Conservation (phyloP, 64 coral and sea anemone species). For the Porites lutea region DNA sequence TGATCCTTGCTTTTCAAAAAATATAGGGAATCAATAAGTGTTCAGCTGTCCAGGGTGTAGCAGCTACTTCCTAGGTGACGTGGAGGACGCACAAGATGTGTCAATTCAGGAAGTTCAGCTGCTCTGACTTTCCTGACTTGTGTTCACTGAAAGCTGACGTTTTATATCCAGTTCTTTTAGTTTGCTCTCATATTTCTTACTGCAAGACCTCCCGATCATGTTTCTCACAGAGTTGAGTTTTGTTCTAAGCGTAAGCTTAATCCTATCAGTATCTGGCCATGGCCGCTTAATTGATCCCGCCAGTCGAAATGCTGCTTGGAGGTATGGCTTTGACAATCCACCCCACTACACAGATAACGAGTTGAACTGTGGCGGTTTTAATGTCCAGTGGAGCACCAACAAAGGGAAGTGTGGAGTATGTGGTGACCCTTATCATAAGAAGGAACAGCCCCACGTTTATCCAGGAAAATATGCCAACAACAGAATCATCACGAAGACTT, state of each 20-base stretch:
- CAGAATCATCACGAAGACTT: conserved; percentile 55
- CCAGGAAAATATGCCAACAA: conserved; percentile 62
- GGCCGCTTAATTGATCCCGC: conserved; percentile 68
- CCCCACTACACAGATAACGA: conserved; percentile 71
- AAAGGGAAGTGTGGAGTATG: conserved; percentile 83
- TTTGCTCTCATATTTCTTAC: too few relatives aligned
- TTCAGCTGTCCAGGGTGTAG: too few relatives aligned
- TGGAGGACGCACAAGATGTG: too few relatives aligned
- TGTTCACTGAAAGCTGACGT: too few relatives aligned
- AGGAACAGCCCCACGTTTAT: neutral
- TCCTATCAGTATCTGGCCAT: conserved; percentile 46
- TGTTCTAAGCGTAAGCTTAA: neutral
- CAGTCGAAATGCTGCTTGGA: conserved; percentile 54
- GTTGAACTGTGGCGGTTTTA: conserved; percentile 77
- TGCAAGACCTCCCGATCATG: too few relatives aligned
- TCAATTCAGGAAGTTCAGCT: too few relatives aligned
- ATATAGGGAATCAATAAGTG: too few relatives aligned
- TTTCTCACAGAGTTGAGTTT: neutral
- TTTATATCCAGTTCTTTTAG: too few relatives aligned
- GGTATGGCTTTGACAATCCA: conserved; percentile 51
- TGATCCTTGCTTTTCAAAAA: too few relatives aligned
- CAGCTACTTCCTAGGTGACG: too few relatives aligned
- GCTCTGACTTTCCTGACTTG: too few relatives aligned
- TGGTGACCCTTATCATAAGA: conserved; percentile 64
- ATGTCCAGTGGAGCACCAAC: conserved; percentile 52